These are phyloP conservation scores for Netelia virgata DNA, from an alignment of 2,888 invertebrate genomes.

Conservation along the genomic window DNA sequence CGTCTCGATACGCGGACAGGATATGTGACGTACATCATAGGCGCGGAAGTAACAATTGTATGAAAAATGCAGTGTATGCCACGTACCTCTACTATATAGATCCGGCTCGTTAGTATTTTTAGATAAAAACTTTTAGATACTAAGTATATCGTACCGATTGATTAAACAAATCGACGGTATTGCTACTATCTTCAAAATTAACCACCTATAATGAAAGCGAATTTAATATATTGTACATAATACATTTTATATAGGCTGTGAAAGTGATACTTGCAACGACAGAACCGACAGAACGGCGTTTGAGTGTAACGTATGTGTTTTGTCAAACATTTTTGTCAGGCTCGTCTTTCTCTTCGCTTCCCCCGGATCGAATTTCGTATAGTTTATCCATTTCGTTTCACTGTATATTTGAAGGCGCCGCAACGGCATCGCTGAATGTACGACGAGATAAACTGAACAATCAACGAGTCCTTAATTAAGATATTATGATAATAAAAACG, in stretches of 20 bases:
- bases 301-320: slow-evolving; percentile 2
- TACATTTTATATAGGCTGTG: slow-evolving; percentile 72
- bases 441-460: slow-evolving; percentile 1
- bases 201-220: slow-evolving; percentile 55
- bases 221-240: slow-evolving; percentile 71
- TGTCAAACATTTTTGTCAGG: slow-evolving; percentile 16
- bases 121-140: slow-evolving; percentile 27
- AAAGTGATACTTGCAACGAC: slow-evolving; percentile 62
- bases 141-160: slow-evolving; percentile 1
- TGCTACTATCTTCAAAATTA: not conserved
- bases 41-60: slow-evolving; percentile 21
- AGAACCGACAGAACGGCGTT: slow-evolving; percentile 41
- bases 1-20: slow-evolving; percentile 33
- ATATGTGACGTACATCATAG: slow-evolving; percentile 42
- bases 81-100: too few species aligned
- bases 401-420: slow-evolving; percentile 14
- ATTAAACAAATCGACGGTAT: not conserved
- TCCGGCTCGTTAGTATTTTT: slow-evolving; percentile 57
- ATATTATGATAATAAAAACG: slow-evolving; percentile 24
- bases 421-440: slow-evolving; percentile 5
- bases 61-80: slow-evolving; percentile 1
- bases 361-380: slow-evolving; percentile 1
- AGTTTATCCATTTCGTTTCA: not conserved
- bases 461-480: slow-evolving; percentile 28
- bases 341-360: not conserved